These are phyloP conservation scores for Tubulanus polymorphus DNA, from an alignment of 2,888 invertebrate species.

Conservation along the genomic window DNA sequence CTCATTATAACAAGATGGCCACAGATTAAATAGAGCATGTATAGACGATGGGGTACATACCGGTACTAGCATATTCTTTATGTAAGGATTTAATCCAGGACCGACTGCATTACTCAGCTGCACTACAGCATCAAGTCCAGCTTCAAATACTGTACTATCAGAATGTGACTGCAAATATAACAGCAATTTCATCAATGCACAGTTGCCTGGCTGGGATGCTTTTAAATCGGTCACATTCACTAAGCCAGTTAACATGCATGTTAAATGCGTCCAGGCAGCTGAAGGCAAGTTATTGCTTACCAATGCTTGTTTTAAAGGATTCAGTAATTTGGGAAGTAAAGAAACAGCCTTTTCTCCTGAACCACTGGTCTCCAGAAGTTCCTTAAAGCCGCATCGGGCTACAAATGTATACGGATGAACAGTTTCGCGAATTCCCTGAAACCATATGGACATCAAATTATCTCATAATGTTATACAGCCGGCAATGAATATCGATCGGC, in stretches of 20 bases:
- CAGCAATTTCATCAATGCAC: too few species aligned
- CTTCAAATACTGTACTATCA: slow-evolving; percentile 40
- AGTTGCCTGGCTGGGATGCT: too few species aligned
- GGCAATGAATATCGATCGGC: background rate
- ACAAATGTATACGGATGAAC: slow-evolving; percentile 51
- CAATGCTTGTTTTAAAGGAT: slow-evolving; percentile 40
- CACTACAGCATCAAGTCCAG: slow-evolving; percentile 37
- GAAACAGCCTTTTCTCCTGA: slow-evolving; percentile 36
- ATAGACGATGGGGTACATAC: slow-evolving; percentile 26
- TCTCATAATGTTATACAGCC: background rate
- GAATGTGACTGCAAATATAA: slow-evolving; percentile 29
- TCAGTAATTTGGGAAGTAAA: slow-evolving; percentile 40
- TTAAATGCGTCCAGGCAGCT: too few species aligned
- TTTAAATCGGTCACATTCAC: too few species aligned
- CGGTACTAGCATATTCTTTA: slow-evolving; percentile 44
- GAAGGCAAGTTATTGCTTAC: too few species aligned
- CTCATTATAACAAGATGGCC: background rate
- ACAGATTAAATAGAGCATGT: background rate
- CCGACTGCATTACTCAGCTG: slow-evolving; percentile 46
- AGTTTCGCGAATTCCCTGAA: slow-evolving; percentile 48
- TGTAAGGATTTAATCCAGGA: slow-evolving; percentile 41
- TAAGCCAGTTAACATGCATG: too few species aligned
- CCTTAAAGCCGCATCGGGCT: slow-evolving; percentile 46
- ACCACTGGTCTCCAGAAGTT: slow-evolving; percentile 36
- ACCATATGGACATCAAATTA: background rate